Evolutionary conservation across 2,797 vertebrate species (phyloP), one percentile per base, ranked within the genome.

Genomic region (Miichthys miiuy): DNA sequence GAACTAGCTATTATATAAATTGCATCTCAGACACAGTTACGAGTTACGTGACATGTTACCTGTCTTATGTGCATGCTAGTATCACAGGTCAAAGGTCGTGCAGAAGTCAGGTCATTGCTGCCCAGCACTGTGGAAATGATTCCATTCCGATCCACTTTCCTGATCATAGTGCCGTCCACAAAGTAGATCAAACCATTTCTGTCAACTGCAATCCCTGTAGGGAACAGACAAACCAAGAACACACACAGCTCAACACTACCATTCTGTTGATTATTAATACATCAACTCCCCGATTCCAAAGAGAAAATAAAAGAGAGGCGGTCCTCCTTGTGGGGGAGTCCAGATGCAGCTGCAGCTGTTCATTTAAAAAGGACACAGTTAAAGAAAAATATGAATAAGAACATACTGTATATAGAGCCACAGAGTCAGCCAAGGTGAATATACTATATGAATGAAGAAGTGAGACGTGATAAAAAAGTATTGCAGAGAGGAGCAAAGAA

Each of bases 21-120:
- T 44, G 9, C 50, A 60, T 67, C n/a, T 47, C 27, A 67, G 14
- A 5, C 6, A 47, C 18, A 27, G n/a, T n/a, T n/a, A n/a, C n/a
- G 27, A 30, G 27, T 30, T 30, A 30, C 30, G 30, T 34, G 30
- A 7, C 13, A 30, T 38, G 30, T 71, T 94, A 99, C 98, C 98
- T 99, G 97, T 93, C 97, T 97, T 80, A 99, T 99, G 84, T 99
- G 97, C 98, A 99, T 99, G 94, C 97, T 99, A 30, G 97, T 98
- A 75, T 99, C 98, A 42, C 98, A 99, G 60, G 98, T 99, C 64
- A 99, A 85, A 84, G 98, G 98, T 79, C 97, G 95, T 67, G 98
- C 98, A 17, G 98, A 99, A 5, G 98, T 99, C 84, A 99, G 94
- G 87, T 99, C 98, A 0, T 99, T 99, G 72, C 97, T 99, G 68